Evolutionary conservation across 2,888 invertebrate species (phyloP), one percentile per base, ranked within the genome.

Genomic region (Corbicula japonica): DNA sequence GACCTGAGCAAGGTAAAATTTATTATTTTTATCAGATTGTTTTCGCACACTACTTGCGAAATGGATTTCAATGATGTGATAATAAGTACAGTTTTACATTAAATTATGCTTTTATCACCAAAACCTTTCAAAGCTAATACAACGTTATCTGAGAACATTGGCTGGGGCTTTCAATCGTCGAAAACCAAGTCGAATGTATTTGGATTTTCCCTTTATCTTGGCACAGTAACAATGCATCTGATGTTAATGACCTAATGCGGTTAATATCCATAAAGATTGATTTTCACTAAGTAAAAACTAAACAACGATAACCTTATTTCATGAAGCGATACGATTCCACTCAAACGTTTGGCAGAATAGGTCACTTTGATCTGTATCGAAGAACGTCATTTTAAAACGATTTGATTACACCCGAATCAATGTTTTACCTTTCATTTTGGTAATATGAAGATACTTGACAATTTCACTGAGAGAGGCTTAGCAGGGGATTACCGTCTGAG

Each of bases 401-500:
- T 32, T 34, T 3, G 6, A 34, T 21, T 32, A 34, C 30, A 56
- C 32, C 52, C 18, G 8, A 63, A 21, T 34, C 34, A 35, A 26
- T 63, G 50, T 63, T 50, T 48, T 23, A 23, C 38, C 35, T 35
- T 28, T 48, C n/a, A 50, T 32, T 63, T 63, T 34, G 38, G 52
- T 63, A 32, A 50, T 63, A 50, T 48, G 1, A 6, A 34, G 12
- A 63, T n/a, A 63, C 50, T 63, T 63, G 50, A 63, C 48, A 63
- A 50, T 34, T 46, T 63, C 23, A 38, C 52, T 50, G 48, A 50
- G 50, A 21, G 18, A 35, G 35, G 48, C 63, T 50, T 63, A 50
- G 63, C 38, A 63, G 50, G 50, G 63, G 63, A 63, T 63, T 63
- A 63, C 18, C 35, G 50, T 30, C 35, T 35, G 48, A 63, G 50